Conservation (phyloP, 2,888 invertebrate species). For the Pseudeuparius sepicola region DNA sequence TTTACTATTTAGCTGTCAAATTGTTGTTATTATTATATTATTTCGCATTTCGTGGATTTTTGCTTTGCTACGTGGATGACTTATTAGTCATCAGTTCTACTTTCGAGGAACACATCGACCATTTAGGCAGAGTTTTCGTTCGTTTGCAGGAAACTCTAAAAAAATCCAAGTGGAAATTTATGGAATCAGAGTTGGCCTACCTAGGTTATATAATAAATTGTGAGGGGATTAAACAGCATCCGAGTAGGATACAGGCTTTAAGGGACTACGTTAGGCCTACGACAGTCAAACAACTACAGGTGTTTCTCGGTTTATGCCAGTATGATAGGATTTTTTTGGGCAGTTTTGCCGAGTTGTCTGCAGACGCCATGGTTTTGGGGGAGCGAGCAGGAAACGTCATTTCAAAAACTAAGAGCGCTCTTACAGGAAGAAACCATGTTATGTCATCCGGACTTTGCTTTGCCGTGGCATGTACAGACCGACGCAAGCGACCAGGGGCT, state of each 20-base stretch:
- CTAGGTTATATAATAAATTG: slow-evolving; percentile 22
- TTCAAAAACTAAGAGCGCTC: slow-evolving; percentile 1
- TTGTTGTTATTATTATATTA: no score
- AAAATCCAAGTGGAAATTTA: slow-evolving; percentile 22
- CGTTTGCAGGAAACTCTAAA: slow-evolving; percentile 20
- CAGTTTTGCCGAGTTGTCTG: slow-evolving; percentile 9
- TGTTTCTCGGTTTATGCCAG: no score
- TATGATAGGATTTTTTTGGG: slow-evolving; percentile 11
- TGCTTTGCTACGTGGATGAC: slow-evolving; percentile 18
- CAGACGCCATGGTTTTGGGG: slow-evolving; percentile 7
- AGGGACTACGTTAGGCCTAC: no score
- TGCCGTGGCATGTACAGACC: slow-evolving; percentile 11
- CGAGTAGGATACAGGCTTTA: slow-evolving; percentile 18
- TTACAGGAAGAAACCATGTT: background rate
- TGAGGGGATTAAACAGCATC: slow-evolving; percentile 21
- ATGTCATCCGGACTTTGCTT: slow-evolving; percentile 9
- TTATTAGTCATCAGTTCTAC: slow-evolving; percentile 18
- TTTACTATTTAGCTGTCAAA: no score
- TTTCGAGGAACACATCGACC: slow-evolving; percentile 17
- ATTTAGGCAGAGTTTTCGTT: slow-evolving; percentile 18
- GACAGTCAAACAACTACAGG: no score
- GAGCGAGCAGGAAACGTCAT: slow-evolving; percentile 4
- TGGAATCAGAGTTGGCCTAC: slow-evolving; percentile 17
- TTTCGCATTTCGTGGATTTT: slow-evolving; percentile 15
- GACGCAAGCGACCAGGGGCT: slow-evolving; percentile 12